Evolutionary conservation across 2,113 vertebrate species (phyloP), one percentile per base, ranked within the genome.

Genomic region (Calidris pygmaea): DNA sequence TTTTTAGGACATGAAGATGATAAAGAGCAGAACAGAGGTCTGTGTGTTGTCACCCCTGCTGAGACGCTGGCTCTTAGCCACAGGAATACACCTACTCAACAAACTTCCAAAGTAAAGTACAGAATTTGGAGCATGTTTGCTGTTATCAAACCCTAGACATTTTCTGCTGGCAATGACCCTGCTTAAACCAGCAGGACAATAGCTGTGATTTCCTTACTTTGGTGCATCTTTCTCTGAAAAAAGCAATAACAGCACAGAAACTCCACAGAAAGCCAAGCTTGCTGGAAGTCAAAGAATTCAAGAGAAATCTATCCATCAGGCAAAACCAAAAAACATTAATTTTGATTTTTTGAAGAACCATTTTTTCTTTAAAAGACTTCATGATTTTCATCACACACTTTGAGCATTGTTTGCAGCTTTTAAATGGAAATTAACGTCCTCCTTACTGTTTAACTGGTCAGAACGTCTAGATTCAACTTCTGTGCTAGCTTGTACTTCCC

Each of bases 51-150:
- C 23, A 52, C 14, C 32, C 22, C 23, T 63, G 22, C n/a, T 50
- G 72, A 90, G 55, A 81, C 1, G 1, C 13, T 67, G 59, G 18
- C 26, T 10, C 30, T 71, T 41, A 74, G 56, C 21, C 65, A 73
- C 0, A 0, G 23, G 26, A 85, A 80, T 74, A 15, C 17, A 63
- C n/a, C 30, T 41, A 35, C 30, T 43, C 20, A 66, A 60, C 9
- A 72, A 76, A 65, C 5, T 87, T 65, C 16, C 15, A 68, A 63
- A 87, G 14, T 4, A 18, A 79, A 71, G 14, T 12, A 72, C 34
- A 70, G 24, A 72, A 82, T 53, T 75, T 19, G 75, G 37, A 72
- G 62, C 9, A 17, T 6, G 1, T 39, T 48, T 3, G 2, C 43
- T 56, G 21, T 56, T 85, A 58, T 18, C 30, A 76, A 72, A 81